A percentile compares a stretch with the other conserved stretches of the same genome.
These are phyloP conservation scores for Heterotilapia buettikoferi DNA, from an alignment of 2,113 vertebrate genomes.

Conservation along the genomic window DNA sequence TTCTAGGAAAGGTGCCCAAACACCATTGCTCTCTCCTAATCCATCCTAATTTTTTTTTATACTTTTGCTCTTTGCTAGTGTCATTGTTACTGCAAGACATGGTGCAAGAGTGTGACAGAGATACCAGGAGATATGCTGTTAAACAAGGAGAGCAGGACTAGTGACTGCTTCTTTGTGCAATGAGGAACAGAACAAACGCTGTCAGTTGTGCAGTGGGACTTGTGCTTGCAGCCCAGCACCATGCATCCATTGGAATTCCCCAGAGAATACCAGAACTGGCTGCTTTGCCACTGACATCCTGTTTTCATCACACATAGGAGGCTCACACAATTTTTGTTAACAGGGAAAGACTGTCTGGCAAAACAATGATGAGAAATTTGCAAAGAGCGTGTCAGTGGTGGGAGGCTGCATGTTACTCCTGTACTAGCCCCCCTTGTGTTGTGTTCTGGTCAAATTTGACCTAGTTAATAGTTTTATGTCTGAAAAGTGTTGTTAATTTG, in stretches of 20 bases:
- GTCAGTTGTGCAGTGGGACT: neutral
- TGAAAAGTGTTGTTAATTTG: neutral
- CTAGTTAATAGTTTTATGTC: fast-evolving
- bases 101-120: neutral
- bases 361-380: neutral
- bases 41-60: neutral
- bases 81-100: neutral
- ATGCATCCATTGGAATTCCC: neutral
- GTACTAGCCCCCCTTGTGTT: neutral
- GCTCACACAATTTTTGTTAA: neutral
- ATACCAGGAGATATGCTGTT: neutral
- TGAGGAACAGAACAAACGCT: neutral
- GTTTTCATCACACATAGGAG: neutral
- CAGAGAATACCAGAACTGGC: neutral
- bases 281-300: neutral
- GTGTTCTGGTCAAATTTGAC: neutral
- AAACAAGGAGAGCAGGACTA: neutral
- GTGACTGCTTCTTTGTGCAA: neutral
- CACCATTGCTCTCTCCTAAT: neutral
- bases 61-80: neutral
- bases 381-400: fast-evolving
- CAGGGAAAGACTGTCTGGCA: neutral
- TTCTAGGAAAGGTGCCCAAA: neutral
- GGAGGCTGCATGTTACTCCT: neutral
- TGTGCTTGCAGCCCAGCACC: neutral